Evolutionary conservation across 35 echinoderm and acorn worm genomes (phyloP).

Genomic region (Stichopus chloronotus): DNA sequence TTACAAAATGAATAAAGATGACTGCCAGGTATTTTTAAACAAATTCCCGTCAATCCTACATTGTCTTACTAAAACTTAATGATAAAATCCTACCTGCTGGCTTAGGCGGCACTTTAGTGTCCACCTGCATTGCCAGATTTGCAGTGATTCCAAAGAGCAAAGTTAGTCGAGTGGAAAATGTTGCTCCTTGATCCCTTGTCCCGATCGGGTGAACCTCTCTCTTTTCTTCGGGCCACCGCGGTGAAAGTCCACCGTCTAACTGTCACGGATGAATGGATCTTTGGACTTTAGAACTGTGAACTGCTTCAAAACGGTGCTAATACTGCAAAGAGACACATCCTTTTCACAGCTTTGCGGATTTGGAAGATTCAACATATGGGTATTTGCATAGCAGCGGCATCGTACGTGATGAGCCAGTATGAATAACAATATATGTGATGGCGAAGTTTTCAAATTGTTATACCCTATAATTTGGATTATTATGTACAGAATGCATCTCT

Average conservation of each 20-base stretch:
- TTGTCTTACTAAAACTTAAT: background rate
- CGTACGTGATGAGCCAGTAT: background rate
- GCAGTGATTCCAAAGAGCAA: slow-evolving; percentile 44
- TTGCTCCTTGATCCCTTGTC: slow-evolving; percentile 56
- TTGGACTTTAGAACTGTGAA: slow-evolving; percentile 40
- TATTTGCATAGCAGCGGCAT: background rate
- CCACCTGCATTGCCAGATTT: slow-evolving; percentile 55
- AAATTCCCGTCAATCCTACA: slow-evolving; percentile 27
- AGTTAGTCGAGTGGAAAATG: slow-evolving; percentile 34
- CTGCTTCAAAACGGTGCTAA: background rate
- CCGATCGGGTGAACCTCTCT: slow-evolving; percentile 48
- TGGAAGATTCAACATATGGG: background rate
- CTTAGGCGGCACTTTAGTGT: slow-evolving; percentile 46
- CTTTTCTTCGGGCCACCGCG: slow-evolving; percentile 46
- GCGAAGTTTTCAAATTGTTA: background rate
- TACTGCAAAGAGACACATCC: background rate
- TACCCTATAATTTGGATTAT: too few relatives aligned
- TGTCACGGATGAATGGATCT: slow-evolving; percentile 43
- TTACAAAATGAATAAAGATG: background rate
- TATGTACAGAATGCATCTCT: too few relatives aligned
- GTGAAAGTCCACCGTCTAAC: slow-evolving; percentile 44
- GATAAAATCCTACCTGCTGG: slow-evolving; percentile 43
- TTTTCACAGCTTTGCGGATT: background rate
- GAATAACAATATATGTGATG: background rate
- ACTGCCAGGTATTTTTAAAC: background rate